Base-by-base conservation (phyloP, 2,797 vertebrate species). In the Parambassis ranga region DNA sequence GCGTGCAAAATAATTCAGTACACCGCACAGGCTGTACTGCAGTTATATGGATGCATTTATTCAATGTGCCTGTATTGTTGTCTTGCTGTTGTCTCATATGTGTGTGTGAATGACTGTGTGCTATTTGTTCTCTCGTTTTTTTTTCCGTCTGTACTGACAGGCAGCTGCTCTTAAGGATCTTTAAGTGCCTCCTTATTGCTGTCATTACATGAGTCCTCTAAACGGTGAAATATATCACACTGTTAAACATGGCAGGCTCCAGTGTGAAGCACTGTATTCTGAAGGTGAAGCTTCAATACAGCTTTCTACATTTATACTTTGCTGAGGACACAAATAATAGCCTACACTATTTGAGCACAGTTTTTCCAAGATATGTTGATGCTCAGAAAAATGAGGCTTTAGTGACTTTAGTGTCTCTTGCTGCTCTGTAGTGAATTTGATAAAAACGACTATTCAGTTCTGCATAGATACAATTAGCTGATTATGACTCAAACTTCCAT, bases 101-200 rank as follows among this genome's bases (percentile, higher is more conserved):
- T n/a, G 28, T 20, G 43, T 22, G 5, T 38, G 41, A 39, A 38
- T 38, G n/a, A 42, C 10, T 28, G 42, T 1, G 28, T 10, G 44
- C 11, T 26, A 28, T 26, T 44, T 44, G 15, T 19, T 44, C 19
- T 19, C 28, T 28, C 24, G 44, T 15, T 0, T 6, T 30, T 46
- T 4, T 27, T 5, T 11, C 30, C 15, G 18, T 30, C 11, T 1
- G 16, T n/a, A 73, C 63, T 69, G 66, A 72, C 61, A 70, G 76
- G 39, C 79, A 80, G 71, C 72, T 74, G 67, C 64, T 77, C 71
- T 77, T 71, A 62, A 77, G 71, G 71, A 78, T 58, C 50, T 82
- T 77, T 78, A 79, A 83, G 69, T 64, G 62, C 48, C 57, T 77
- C 63, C 77, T 80, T 71, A 83, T 64, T 76, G 72, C 65, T 53